Base-by-base conservation (phyloP, 2,113 vertebrate species). In the Dipodomys ordii region DNA sequence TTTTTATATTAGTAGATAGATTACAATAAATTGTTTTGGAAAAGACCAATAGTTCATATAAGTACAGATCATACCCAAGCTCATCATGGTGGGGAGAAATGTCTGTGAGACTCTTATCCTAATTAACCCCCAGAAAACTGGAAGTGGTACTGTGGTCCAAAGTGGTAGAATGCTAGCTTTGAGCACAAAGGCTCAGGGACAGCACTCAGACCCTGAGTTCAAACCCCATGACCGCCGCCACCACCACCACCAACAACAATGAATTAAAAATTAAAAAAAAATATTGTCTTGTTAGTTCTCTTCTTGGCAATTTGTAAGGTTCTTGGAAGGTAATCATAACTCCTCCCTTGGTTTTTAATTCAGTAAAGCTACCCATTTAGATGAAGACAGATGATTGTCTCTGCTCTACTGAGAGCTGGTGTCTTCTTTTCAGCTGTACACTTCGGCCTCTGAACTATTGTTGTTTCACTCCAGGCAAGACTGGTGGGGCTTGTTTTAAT, bases 401-500 rank as follows among this genome's bases (percentile, higher is more conserved):
- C 32, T 67, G 44, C 67, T 62, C 68, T 86, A 4, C 35, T 76
- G 77, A 69, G 62, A 35, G 7, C 12, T 3, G 49, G 39, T 19
- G 2, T 76, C 28, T 62, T 57, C 53, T 65, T 88, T n/a, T 87
- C 23, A 84, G 6, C 39, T 35, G 6, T 27, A 20, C 19, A 35
- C 28, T 71, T 49, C 28, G 67, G n/a, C 28, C 81, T 72, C 35
- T 8, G 53, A 77, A 77, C 9, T 32, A n/a, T 18, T 69, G 68
- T 71, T 67, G 30, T 68, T 95, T 93, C n/a, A 94, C 62, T 86
- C 62, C 79, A 88, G 96, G 67, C 69, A 95, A 92, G 93, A 25
- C 65, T 87, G 85, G 53, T 88, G 79, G 95, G 83, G 6, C 85
- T 93, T 87, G 73, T n/a, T 87, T 87, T 13, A 79, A 1, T 32